Evolutionary conservation across 1,140 invertebrate species (phyloP).

Genomic region (Lepeophtheirus salmonis): DNA sequence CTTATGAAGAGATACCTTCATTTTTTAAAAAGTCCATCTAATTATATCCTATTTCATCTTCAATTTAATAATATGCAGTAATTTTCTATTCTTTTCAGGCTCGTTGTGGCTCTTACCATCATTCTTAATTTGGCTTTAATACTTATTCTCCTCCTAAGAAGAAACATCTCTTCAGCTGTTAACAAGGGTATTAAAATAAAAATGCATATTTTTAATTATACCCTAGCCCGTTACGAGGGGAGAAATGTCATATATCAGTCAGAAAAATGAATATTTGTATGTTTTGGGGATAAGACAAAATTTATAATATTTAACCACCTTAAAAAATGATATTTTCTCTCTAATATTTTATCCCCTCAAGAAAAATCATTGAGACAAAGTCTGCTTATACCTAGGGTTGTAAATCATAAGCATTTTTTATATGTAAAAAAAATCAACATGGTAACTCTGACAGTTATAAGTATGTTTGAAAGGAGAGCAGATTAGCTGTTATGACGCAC

Average conservation of each 20-base stretch:
- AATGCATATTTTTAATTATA: not conserved
- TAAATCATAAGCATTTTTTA: no score
- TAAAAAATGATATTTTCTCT: not conserved
- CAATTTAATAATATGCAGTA: no score
- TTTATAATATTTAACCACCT: not conserved
- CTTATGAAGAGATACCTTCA: no score
- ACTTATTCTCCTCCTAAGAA: not conserved
- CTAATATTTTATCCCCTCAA: no score
- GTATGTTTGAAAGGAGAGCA: no score
- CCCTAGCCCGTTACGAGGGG: not conserved
- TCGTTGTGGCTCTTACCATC: not conserved
- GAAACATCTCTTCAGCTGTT: not conserved
- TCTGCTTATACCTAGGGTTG: no score
- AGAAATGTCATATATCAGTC: not conserved
- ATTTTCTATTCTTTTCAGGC: not conserved
- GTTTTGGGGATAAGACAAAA: not conserved
- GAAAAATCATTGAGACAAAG: no score
- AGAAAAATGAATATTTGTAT: not conserved
- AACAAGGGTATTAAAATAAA: conserved; percentile 3
- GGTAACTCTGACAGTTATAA: no score
- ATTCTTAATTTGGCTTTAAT: not conserved
- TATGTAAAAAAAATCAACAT: no score
- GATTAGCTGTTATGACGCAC: no score
- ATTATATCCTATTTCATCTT: no score
- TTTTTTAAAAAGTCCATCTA: no score